phyloP scores from a whole-genome alignment of 2,113 vertebrate genomes.

The Colossoma macropomum region DNA sequence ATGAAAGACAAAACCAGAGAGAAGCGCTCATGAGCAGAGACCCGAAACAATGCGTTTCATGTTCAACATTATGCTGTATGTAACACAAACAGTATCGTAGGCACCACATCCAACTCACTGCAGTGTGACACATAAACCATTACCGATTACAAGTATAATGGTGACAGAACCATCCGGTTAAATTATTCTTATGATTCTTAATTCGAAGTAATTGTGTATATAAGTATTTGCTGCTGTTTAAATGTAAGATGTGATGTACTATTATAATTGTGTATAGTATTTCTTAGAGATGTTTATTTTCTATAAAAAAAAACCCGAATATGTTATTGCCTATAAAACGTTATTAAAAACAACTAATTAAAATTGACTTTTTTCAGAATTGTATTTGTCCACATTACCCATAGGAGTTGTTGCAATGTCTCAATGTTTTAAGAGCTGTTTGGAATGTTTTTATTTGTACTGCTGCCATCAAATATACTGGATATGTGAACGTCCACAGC shows the following conservation, averaged over 20 bases:
- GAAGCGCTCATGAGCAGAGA: neutral
- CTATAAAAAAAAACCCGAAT: slow-evolving; percentile 80
- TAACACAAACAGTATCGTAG: slow-evolving; percentile 49
- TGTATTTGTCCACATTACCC: slow-evolving; percentile 61
- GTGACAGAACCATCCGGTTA: slow-evolving; percentile 25
- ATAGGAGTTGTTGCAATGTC: slow-evolving; percentile 32
- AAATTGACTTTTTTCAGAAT: slow-evolving; percentile 71
- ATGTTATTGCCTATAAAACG: slow-evolving; percentile 87
- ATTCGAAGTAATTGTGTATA: slow-evolving; percentile 81
- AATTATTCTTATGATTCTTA: slow-evolving; percentile 67
- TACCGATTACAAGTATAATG: slow-evolving; percentile 5
- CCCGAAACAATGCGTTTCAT: neutral
- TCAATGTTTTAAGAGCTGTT: slow-evolving; percentile 60
- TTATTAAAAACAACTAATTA: slow-evolving; percentile 81
- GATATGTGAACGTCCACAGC: slow-evolving; percentile 67
- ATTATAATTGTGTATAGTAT: slow-evolving; percentile 89
- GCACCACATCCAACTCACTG: slow-evolving; percentile 28
- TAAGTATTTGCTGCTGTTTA: slow-evolving; percentile 86
- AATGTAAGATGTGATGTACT: slow-evolving; percentile 88
- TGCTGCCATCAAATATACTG: slow-evolving; percentile 80
- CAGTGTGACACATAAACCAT: slow-evolving; percentile 46
- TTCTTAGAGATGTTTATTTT: slow-evolving; percentile 90
- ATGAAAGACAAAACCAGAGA: neutral
- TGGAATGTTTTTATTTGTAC: slow-evolving; percentile 78
- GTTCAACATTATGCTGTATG: slow-evolving; percentile 36